phyloP scores from a whole-genome alignment of 1,140 invertebrate species.

The Saxidomus purpurata region DNA sequence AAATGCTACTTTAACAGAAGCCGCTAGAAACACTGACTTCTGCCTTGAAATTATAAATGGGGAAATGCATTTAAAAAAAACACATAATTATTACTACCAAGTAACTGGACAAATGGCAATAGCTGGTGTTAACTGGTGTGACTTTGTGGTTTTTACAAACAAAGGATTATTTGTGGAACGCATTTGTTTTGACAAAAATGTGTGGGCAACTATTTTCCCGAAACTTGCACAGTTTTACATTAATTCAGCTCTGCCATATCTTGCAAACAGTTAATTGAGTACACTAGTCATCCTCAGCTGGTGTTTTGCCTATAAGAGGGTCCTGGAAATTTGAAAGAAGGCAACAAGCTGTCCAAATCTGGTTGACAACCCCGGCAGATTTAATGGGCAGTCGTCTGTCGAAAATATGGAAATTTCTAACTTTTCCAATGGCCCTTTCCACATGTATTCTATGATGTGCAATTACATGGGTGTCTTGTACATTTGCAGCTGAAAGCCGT shows the following conservation, averaged over 20 bases:
- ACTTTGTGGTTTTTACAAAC: not conserved
- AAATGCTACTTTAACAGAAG: not conserved
- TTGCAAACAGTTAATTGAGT: not conserved
- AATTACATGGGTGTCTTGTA: constrained; percentile 36
- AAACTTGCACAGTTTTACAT: not conserved
- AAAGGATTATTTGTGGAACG: constrained; percentile 8
- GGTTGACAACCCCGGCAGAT: constrained; percentile 4
- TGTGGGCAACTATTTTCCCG: not conserved
- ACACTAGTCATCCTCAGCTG: not conserved
- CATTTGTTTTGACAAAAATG: constrained; percentile 28
- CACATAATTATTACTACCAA: constrained; percentile 9
- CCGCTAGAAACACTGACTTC: constrained; percentile 1
- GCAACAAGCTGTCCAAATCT: constrained; percentile 22
- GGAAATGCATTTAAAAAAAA: not conserved
- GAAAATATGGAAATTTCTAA: constrained; percentile 32
- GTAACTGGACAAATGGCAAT: not conserved
- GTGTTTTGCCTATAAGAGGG: not conserved
- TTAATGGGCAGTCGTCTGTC: constrained; percentile 15
- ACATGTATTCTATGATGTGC: constrained; percentile 20
- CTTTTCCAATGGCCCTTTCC: constrained; percentile 20
- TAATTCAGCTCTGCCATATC: not conserved
- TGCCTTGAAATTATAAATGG: not conserved
- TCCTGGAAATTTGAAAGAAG: constrained; percentile 39
- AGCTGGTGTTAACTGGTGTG: not conserved
- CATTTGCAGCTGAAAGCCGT: not conserved